phyloP scores from a whole-genome alignment of 2,888 invertebrate genomes.

The Sinodicranocentrus sp. region DNA sequence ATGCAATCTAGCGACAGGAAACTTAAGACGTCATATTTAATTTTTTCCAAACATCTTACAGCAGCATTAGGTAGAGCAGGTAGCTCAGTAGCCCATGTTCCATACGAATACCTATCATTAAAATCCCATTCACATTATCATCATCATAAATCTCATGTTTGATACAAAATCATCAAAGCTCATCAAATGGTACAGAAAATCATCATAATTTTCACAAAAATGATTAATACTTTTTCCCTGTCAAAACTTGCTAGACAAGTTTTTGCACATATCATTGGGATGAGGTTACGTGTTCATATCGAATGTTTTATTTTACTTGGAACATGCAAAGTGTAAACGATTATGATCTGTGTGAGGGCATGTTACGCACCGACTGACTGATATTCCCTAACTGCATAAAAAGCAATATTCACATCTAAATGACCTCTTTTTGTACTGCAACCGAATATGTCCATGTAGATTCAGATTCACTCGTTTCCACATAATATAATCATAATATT shows the following conservation, averaged over 20 bases:
- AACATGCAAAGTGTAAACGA: conserved; percentile 15
- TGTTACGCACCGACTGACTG: too few species aligned
- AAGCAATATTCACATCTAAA: too few species aligned
- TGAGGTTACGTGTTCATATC: background rate
- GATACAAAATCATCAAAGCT: conserved; percentile 38
- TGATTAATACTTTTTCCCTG: conserved; percentile 56
- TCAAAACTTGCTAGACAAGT: conserved; percentile 54
- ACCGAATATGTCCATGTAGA: conserved; percentile 47
- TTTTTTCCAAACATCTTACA: too few species aligned
- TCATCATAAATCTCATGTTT: conserved; percentile 9
- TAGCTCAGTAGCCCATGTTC: conserved; percentile 53
- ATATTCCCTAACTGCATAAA: too few species aligned
- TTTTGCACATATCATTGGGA: conserved; percentile 17
- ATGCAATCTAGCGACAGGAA: too few species aligned
- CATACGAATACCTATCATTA: conserved; percentile 51
- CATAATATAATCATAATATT: background rate
- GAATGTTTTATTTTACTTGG: background rate
- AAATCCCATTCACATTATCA: conserved; percentile 48
- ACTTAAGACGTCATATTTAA: too few species aligned
- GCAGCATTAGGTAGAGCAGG: too few species aligned
- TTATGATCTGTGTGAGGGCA: conserved; percentile 25
- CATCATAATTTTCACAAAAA: conserved; percentile 57
- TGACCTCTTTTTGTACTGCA: too few species aligned
- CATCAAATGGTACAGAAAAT: conserved; percentile 56
- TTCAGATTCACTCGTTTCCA: conserved; percentile 30